Base-by-base conservation (phyloP, 37 sponge, comb jelly and placozoan species). In the Tethya wilhelma region DNA sequence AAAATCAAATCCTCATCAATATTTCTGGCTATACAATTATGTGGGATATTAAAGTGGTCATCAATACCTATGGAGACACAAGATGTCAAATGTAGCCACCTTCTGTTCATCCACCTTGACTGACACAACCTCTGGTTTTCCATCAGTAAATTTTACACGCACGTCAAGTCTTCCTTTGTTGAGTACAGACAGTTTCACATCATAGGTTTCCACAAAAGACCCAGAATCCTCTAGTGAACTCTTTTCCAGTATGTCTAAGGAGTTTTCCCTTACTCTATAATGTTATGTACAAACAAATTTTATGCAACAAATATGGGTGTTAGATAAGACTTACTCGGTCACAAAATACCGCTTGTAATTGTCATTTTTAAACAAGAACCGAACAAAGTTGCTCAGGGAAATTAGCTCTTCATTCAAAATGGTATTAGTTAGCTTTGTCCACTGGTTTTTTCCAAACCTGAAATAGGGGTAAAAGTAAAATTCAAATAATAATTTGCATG, bases 111-210 rank as follows among this genome's bases (percentile, higher is more conserved):
- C 39, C 17, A 25, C 22, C 63, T 60, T 60, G 7, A 60, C 36
- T 31, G 19, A 17, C 11, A 49, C 53, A 67, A 36, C 32, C 7
- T 4, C 34, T 31, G 67, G 36, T 36, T 67, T 67, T 36, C 17
- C 39, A 36, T 8, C 9, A 9, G 7, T 31, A 67, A 67, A 67
- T 17, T 67, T 6, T 30, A 33, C 38, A 67, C 36, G 67, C 4
- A 67, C 32, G 67, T 67, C 67, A 67, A 60, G 29, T 26, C 28
- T 60, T 60, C 63, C 63, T 60, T 26, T 14, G 22, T 60, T n/a
- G 7, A 8, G 9, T 8, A n/a, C 67, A 33, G 5, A 36, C 12
- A 29, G 25, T 36, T 29, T 67, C 9, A 67, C 17, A 67, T 36
- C 39, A 4, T 67, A 36, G 25, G 67, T 67, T 31, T 37, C 39